These are phyloP conservation scores for Enteromius trimaculatus DNA, from an alignment of 2,797 vertebrate genomes.

Conservation along the genomic window DNA sequence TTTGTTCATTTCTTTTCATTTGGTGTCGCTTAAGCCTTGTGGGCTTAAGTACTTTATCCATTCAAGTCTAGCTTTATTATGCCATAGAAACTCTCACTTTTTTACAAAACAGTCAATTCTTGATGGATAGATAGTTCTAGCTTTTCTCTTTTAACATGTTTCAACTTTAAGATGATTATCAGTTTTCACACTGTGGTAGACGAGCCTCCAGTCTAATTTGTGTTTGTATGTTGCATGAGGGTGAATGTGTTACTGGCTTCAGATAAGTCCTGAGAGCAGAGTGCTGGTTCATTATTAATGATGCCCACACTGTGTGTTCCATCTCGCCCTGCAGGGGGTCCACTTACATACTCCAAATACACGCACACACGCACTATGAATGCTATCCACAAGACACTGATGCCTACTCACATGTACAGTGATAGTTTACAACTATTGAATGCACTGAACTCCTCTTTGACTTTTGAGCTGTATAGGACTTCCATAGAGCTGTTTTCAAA, in stretches of 20 bases:
- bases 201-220: background rate
- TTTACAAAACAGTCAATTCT: background rate
- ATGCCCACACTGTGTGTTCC: slow-evolving; percentile 70
- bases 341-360: slow-evolving; percentile 46
- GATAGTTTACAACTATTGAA: slow-evolving; percentile 8
- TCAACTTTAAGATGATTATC: background rate
- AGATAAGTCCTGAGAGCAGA: slow-evolving; percentile 39
- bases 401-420: slow-evolving; percentile 48
- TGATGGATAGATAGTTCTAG: background rate
- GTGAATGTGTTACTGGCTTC: slow-evolving; percentile 17
- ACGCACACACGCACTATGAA: slow-evolving; percentile 47
- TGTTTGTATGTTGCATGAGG: background rate
- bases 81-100: background rate
- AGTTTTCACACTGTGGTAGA: background rate
- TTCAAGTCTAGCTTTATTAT: background rate
- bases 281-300: slow-evolving; percentile 71
- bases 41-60: background rate
- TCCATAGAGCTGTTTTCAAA: background rate
- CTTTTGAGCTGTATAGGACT: background rate
- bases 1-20: background rate
- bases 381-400: slow-evolving; percentile 63
- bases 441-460: background rate
- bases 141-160: background rate
- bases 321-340: slow-evolving; percentile 69
- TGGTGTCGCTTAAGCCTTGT: background rate